A percentile compares a stretch with the other conserved stretches of the same genome.
These are phyloP conservation scores for Crenichthys baileyi DNA, from an alignment of 2,797 vertebrate genomes.

Conservation along the genomic window DNA sequence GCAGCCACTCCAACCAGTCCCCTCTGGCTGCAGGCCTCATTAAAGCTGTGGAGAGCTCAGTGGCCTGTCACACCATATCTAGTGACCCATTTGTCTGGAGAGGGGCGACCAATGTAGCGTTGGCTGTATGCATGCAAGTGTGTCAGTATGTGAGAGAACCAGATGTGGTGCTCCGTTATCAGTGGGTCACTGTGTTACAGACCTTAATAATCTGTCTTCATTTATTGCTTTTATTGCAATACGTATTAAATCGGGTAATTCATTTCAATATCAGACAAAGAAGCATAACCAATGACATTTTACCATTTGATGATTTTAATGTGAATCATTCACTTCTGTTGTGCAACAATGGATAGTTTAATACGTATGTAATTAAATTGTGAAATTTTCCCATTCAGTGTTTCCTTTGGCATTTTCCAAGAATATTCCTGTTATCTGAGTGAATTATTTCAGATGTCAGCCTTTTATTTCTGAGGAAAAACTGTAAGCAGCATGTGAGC, in stretches of 20 bases:
- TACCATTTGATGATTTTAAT: not conserved
- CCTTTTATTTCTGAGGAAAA: constrained; percentile 41
- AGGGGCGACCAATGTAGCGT: constrained; percentile 33
- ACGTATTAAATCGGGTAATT: not conserved
- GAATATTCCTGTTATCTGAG: constrained; percentile 41
- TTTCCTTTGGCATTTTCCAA: constrained; percentile 50
- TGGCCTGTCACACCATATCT: constrained; percentile 60
- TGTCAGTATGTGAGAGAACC: constrained; percentile 30
- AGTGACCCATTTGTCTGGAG: constrained; percentile 63
- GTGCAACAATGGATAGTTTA: constrained; percentile 28
- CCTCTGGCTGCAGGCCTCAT: constrained; percentile 62
- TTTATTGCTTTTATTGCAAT: constrained; percentile 21
- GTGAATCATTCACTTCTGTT: not conserved
- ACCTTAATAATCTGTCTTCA: constrained; percentile 27
- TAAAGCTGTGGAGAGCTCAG: constrained; percentile 56
- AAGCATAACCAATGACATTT: not conserved
- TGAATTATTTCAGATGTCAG: constrained; percentile 60
- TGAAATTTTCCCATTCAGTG: not conserved
- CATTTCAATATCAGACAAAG: too few species aligned
- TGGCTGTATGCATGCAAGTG: constrained; percentile 12
- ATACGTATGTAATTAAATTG: constrained; percentile 23
- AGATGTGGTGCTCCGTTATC: constrained; percentile 45
- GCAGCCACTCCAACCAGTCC: constrained; percentile 61
- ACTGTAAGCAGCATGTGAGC: constrained; percentile 37
- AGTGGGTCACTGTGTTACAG: constrained; percentile 60